Evolutionary conservation across 2,113 vertebrate genomes (phyloP).

Genomic region (Tringa solitaria): DNA sequence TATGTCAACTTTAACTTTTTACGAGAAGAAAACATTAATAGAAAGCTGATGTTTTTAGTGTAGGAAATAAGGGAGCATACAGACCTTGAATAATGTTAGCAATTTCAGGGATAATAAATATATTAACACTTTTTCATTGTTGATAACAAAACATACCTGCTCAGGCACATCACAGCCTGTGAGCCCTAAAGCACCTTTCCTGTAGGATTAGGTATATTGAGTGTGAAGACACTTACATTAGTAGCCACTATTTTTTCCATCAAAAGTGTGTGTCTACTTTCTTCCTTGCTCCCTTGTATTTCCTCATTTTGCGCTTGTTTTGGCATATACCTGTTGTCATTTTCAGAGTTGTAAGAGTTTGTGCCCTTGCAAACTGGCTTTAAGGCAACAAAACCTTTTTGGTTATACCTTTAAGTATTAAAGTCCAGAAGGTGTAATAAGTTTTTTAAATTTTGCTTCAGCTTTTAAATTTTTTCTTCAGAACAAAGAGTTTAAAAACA

Average conservation of each 20-base stretch:
- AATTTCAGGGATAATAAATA: constrained; percentile 21
- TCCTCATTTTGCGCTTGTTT: rapidly evolving
- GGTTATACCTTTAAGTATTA: not conserved
- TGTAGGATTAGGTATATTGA: not conserved
- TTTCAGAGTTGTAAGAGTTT: not conserved
- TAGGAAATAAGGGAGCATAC: not conserved
- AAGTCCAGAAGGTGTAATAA: not conserved
- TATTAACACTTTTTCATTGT: constrained; percentile 20
- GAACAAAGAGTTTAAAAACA: not conserved
- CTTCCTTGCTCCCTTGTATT: not conserved
- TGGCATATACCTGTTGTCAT: not conserved
- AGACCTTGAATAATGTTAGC: not conserved
- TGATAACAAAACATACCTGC: not conserved
- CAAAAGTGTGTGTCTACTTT: not conserved
- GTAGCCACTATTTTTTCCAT: not conserved
- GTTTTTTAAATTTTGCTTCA: not conserved
- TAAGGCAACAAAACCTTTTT: not conserved
- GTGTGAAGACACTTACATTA: not conserved
- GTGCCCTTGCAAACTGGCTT: not conserved
- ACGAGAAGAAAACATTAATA: not conserved
- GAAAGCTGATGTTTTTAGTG: not conserved
- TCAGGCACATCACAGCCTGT: not conserved
- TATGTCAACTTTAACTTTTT: not conserved
- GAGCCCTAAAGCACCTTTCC: not conserved
- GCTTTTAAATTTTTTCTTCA: not conserved